Percentiles rank a stretch among this genome's conserved stretches.
phyloP scores from a whole-genome alignment of 1,140 invertebrate species.

The Ephestia elutella region DNA sequence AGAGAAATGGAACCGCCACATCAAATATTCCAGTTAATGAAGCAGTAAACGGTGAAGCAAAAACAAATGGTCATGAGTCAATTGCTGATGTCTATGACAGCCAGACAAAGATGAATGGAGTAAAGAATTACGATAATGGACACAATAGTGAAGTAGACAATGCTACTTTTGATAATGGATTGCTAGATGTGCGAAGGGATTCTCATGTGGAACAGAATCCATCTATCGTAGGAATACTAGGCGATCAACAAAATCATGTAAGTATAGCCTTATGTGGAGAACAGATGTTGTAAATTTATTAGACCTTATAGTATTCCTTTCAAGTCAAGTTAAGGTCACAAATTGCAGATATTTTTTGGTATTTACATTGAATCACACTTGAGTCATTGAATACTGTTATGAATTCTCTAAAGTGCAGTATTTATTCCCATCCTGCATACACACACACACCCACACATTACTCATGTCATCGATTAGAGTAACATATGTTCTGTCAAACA shows the following conservation, averaged over 20 bases:
- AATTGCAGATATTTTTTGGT: conserved; percentile 4
- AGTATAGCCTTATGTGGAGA: conserved; percentile 27
- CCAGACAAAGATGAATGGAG: conserved; percentile 20
- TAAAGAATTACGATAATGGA: conserved; percentile 20
- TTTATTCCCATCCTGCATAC: neutral
- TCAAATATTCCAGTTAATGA: conserved; percentile 48
- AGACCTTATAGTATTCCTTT: too few relatives aligned
- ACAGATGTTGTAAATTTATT: neutral
- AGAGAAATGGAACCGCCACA: conserved; percentile 23
- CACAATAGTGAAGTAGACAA: conserved; percentile 23
- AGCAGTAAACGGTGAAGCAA: conserved; percentile 45
- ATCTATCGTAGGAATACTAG: conserved; percentile 68
- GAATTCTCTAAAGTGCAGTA: neutral
- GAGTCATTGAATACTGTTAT: conserved; percentile 7
- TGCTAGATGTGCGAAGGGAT: conserved; percentile 34
- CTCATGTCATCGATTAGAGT: neutral
- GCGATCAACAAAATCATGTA: conserved; percentile 70
- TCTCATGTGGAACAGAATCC: conserved; percentile 53
- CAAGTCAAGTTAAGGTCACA: neutral
- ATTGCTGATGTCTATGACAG: conserved; percentile 6
- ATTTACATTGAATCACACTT: conserved; percentile 1
- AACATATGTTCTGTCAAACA: neutral
- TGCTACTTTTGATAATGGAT: conserved; percentile 17
- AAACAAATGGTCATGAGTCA: conserved; percentile 15
- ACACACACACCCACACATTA: too few relatives aligned